Conservation (phyloP, 92 coral and sea anemone species). For the Zoanthus solanderi region DNA sequence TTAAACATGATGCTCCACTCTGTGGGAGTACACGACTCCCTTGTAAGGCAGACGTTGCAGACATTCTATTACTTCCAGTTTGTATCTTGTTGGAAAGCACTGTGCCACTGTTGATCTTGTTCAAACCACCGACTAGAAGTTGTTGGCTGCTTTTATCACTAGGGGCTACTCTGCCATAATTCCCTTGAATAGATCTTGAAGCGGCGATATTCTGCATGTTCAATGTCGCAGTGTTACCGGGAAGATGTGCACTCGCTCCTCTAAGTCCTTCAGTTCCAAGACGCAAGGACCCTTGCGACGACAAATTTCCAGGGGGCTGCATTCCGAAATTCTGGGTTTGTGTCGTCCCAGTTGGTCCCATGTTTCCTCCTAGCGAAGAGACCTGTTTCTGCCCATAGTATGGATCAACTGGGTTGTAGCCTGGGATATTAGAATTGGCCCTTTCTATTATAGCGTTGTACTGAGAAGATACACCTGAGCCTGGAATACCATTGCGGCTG, state of each 20-base stretch:
- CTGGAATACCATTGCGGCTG: background rate
- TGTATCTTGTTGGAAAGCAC: conserved; percentile 5
- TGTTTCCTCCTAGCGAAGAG: background rate
- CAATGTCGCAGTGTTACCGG: background rate
- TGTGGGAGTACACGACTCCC: background rate
- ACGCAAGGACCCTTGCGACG: background rate
- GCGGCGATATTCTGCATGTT: conserved; percentile 10
- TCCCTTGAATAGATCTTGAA: conserved; percentile 24
- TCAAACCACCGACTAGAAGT: background rate
- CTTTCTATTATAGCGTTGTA: conserved; percentile 39
- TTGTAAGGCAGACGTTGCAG: background rate
- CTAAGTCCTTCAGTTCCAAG: background rate
- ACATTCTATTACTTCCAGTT: background rate
- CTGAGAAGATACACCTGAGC: background rate
- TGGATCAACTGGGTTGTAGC: background rate
- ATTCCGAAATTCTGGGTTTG: background rate
- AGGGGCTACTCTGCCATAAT: background rate
- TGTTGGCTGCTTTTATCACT: background rate
- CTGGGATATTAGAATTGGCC: conserved; percentile 27
- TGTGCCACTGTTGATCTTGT: background rate
- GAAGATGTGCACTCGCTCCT: background rate
- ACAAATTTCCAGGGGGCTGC: background rate
- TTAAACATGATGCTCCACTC: background rate
- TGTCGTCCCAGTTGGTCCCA: background rate
- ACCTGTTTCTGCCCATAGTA: background rate